phyloP scores from a whole-genome alignment of 2,888 invertebrate species.

The Acleris cristana region DNA sequence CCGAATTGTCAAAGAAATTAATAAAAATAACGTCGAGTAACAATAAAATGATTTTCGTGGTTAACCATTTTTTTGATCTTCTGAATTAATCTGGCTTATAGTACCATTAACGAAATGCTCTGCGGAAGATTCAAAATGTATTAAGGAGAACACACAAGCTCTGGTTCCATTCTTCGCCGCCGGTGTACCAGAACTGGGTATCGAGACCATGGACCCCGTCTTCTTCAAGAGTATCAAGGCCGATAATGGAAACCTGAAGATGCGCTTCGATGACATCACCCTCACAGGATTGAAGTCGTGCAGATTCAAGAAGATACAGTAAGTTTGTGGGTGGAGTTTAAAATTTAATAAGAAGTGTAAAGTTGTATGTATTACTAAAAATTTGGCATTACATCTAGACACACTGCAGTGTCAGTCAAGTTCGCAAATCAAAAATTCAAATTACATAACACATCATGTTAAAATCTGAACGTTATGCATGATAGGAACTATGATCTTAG shows the following conservation, averaged over 20 bases:
- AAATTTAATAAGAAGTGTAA: neutral
- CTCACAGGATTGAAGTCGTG: slow-evolving; percentile 56
- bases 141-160: slow-evolving; percentile 49
- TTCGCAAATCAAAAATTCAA: no score
- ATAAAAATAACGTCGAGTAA: no score
- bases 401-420: no score
- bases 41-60: no score
- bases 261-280: slow-evolving; percentile 50
- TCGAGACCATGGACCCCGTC: slow-evolving; percentile 55
- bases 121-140: slow-evolving; percentile 56
- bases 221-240: slow-evolving; percentile 52
- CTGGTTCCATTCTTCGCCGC: slow-evolving; percentile 46
- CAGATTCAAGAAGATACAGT: slow-evolving; percentile 54
- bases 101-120: slow-evolving; percentile 60
- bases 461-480: no score
- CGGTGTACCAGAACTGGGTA: slow-evolving; percentile 53
- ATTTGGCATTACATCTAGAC: no score
- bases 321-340: slow-evolving; percentile 44
- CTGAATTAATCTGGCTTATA: slow-evolving; percentile 36
- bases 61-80: no score
- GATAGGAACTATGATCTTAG: no score
- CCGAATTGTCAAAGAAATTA: no score
- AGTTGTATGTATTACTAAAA: neutral
- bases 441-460: no score
- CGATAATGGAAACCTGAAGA: slow-evolving; percentile 48